Percentiles rank a stretch among this genome's conserved stretches.
These are phyloP conservation scores for Anarhynchus alexandrinus DNA, from an alignment of 2,113 vertebrate genomes.

Conservation along the genomic window DNA sequence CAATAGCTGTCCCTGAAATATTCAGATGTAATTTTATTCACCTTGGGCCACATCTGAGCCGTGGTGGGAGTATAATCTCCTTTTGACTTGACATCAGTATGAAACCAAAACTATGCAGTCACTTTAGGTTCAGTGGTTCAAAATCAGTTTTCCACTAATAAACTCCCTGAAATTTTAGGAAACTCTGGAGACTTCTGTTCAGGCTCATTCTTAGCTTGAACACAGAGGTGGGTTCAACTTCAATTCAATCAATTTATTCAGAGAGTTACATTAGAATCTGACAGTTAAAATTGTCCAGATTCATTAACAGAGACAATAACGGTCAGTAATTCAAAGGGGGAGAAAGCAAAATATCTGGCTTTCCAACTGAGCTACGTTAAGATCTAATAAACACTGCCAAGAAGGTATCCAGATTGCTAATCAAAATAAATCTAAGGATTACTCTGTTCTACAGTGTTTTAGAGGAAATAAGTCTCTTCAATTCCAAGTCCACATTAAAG, in stretches of 20 bases:
- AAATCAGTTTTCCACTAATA: slow-evolving; percentile 41
- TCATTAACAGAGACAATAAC: slow-evolving; percentile 55
- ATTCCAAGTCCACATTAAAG: neutral
- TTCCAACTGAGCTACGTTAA: slow-evolving; percentile 19
- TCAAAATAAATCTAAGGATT: slow-evolving; percentile 64
- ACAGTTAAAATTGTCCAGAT: slow-evolving; percentile 64
- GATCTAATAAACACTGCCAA: slow-evolving; percentile 62
- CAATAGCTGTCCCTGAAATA: neutral
- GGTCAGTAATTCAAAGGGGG: slow-evolving; percentile 37
- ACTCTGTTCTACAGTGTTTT: slow-evolving; percentile 10
- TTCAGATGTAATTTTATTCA: neutral
- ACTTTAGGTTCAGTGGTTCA: slow-evolving; percentile 19
- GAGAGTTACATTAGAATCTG: slow-evolving; percentile 25
- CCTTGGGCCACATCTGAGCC: neutral
- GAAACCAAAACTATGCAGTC: neutral
- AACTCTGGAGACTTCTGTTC: slow-evolving; percentile 39
- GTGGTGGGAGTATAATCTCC: neutral
- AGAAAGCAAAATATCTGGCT: slow-evolving; percentile 47
- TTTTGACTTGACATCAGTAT: neutral
- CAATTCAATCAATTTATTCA: slow-evolving; percentile 25
- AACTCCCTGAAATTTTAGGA: slow-evolving; percentile 26
- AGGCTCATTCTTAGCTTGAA: slow-evolving; percentile 35
- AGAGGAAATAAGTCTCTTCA: neutral
- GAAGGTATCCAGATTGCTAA: slow-evolving; percentile 63
- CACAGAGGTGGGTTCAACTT: neutral